Evolutionary conservation across 2,113 vertebrate genomes (phyloP).

Genomic region (Cinclus mexicanus): DNA sequence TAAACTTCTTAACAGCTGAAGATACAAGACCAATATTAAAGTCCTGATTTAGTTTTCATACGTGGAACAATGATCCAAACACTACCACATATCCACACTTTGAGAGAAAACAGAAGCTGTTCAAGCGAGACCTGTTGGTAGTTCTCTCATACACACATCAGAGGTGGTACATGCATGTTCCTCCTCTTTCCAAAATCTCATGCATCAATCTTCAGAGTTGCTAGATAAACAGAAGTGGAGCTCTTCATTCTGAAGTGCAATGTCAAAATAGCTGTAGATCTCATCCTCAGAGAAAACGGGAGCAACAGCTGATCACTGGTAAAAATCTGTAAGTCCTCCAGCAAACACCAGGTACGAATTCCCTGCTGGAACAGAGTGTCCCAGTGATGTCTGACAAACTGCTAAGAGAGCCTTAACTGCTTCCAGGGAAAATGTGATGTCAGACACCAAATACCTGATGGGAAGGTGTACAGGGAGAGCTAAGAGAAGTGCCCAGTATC

Average conservation of each 20-base stretch:
- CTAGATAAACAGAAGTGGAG: background rate
- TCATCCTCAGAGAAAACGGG: background rate
- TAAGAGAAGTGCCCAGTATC: slow-evolving; percentile 8
- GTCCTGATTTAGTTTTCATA: background rate
- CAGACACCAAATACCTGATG: background rate
- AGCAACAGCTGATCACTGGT: background rate
- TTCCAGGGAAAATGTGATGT: background rate
- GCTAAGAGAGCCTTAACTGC: background rate
- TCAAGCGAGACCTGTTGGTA: background rate
- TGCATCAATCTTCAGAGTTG: background rate
- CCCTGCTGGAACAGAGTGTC: background rate
- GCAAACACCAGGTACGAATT: slow-evolving; percentile 41
- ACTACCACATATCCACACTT: background rate
- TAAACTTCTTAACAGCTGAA: background rate
- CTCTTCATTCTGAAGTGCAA: background rate
- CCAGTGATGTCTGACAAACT: background rate
- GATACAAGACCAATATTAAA: background rate
- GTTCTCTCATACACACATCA: background rate
- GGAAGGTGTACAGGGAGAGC: background rate
- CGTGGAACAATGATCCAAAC: background rate
- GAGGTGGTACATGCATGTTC: background rate
- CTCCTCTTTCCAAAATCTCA: background rate
- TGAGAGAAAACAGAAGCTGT: background rate
- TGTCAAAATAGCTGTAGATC: background rate
- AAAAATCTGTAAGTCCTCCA: background rate